Evolutionary conservation across 2,113 vertebrate genomes (phyloP).

Genomic region (Megaceryle torquata): DNA sequence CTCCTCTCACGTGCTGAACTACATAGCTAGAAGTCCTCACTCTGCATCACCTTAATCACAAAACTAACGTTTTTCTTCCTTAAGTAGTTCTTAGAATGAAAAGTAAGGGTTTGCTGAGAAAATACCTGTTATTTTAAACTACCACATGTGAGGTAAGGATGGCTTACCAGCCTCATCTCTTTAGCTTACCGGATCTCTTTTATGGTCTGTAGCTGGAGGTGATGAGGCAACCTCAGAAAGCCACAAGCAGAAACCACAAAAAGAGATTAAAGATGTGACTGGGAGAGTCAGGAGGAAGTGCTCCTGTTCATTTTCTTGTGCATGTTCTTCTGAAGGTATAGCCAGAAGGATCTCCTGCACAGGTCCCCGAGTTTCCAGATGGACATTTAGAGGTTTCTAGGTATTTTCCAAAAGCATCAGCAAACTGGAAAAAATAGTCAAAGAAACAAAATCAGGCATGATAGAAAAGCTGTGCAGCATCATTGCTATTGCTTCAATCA

Average conservation of each 20-base stretch:
- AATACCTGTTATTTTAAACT: background rate
- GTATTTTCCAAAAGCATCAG: background rate
- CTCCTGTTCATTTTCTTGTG: background rate
- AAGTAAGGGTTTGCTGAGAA: background rate
- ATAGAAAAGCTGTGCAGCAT: background rate
- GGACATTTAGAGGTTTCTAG: background rate
- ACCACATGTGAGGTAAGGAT: background rate
- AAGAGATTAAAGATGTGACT: background rate
- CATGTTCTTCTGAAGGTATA: background rate
- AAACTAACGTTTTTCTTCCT: background rate
- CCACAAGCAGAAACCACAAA: slow-evolving; percentile 9
- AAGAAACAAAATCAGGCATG: background rate
- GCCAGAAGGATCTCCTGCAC: background rate
- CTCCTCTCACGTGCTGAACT: fast-evolving
- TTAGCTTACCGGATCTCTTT: background rate
- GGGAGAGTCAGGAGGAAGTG: background rate
- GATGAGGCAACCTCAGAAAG: background rate
- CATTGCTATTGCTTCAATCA: background rate
- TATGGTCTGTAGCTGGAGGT: background rate
- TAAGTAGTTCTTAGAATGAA: background rate
- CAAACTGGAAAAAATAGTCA: background rate
- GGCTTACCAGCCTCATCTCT: background rate
- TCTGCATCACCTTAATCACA: background rate
- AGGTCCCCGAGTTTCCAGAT: background rate
- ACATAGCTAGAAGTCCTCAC: fast-evolving